A percentile compares a stretch with the other conserved stretches of the same genome.
These are phyloP conservation scores for Lamellibrachia columna DNA, from an alignment of 2,888 invertebrate genomes.

Conservation along the genomic window DNA sequence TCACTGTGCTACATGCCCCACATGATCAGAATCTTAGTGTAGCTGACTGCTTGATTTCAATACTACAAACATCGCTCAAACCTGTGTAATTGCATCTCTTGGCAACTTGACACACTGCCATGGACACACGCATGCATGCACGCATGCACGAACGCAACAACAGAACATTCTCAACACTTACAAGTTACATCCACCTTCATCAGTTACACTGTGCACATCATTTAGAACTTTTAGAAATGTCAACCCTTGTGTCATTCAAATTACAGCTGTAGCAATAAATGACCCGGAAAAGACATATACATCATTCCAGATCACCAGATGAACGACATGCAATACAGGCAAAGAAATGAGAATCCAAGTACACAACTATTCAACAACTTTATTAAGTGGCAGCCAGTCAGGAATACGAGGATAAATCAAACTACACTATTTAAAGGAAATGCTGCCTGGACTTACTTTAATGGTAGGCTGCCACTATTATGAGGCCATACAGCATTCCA, in stretches of 20 bases:
- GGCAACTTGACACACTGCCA: too few relatives aligned
- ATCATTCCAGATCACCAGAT: neutral
- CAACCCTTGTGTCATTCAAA: neutral
- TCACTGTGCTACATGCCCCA: too few relatives aligned
- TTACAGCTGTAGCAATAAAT: neutral
- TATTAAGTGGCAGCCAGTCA: neutral
- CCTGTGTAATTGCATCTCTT: too few relatives aligned
- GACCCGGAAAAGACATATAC: neutral
- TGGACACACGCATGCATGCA: too few relatives aligned
- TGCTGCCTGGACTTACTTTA: neutral
- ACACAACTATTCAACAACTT: neutral
- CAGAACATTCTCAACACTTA: too few relatives aligned
- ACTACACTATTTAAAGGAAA: neutral
- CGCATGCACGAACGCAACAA: too few relatives aligned
- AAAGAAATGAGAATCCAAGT: neutral
- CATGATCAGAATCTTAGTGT: too few relatives aligned
- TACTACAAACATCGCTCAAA: too few relatives aligned
- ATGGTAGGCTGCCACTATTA: neutral
- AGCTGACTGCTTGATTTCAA: too few relatives aligned
- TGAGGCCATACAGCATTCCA: neutral
- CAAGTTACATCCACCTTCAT: too few relatives aligned
- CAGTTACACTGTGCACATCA: too few relatives aligned
- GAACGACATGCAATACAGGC: neutral
- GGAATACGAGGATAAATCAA: neutral
- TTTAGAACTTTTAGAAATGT: neutral